Base-by-base conservation (phyloP, 2,113 vertebrate species). In the Bos javanicus region DNA sequence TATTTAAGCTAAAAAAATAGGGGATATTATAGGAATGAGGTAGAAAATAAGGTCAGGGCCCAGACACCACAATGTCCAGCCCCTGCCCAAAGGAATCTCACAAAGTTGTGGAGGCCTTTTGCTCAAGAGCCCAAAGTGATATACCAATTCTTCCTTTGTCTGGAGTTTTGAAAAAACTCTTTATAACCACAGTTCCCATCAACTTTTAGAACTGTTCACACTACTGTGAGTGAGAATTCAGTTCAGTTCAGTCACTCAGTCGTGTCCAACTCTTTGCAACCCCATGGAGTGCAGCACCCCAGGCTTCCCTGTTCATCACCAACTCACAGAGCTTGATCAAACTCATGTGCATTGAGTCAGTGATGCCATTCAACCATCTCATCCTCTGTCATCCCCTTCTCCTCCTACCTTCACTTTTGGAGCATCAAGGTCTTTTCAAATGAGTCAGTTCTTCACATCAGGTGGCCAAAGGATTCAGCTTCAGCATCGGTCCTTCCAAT, bases 1-100 rank as follows among this genome's bases (percentile, higher is more conserved):
- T 56, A 26, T 86, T 93, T 93, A 48, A 71, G 14, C 48, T 92
- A 92, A 64, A 76, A 93, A 86, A 17, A 93, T 39, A 52, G 12
- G 36, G 13, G 59, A 57, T 46, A 2, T 50, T 23, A 14, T 88
- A 62, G 39, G 60, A 96, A 83, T 57, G 16, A 56, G 67, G 33
- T 57, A 85, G 86, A 23, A 26, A 95, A 57, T 23, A 92, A 89
- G 88, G 33, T 50, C 64, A 92, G 57, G 57, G 26, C 7, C 74
- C 50, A 89, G 39, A n/a, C 5, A 89, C 39, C 8, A 89, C 50
- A 80, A 80, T 80, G 36, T 78, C 33, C 39, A 89, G 78, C 12
- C 13, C 15, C 19, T 89, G 46, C 46, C 62, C 48, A 85, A 78
- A 84, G 23, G 25, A 9, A 14, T 89, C 48, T 90, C 64, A 90